Evolutionary conservation across 1,140 invertebrate genomes (phyloP), one percentile per base, ranked within the genome.

Genomic region (Matsumurasca onukii): DNA sequence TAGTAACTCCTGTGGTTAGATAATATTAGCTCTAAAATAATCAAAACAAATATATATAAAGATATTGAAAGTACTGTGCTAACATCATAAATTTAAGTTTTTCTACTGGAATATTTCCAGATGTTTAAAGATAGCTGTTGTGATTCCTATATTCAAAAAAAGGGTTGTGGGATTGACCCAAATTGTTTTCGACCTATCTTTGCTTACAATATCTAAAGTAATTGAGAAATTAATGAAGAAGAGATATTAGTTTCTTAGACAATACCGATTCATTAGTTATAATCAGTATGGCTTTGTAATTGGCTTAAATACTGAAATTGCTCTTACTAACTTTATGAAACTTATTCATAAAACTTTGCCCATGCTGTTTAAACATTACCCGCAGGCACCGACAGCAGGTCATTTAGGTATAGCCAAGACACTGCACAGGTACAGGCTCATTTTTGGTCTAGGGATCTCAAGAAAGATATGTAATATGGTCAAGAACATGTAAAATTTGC

Each of bases 61-160:
- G 5, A 39, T 39, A 9, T 5, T 17, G 17, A 39, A 39, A 20
- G 49, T 52, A 3, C 20, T 52, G 22, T 12, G 12, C 5, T 20
- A n/a, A 52, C 49, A 52, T 52, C 12, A n/a, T 52, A 12, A 52
- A 52, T 24, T 52, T 52, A 52, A 52, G 49, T 22, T 24, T 52
- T 52, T 13, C 12, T 15, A 52, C 12, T 5, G 49, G 49, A 5
- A 22, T 52, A 5, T 52, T 52, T 52, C 49, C 49, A 52, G 22
- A 5, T 52, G 20, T 15, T 20, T 52, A 52, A 52, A 52, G 22
- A 20, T 12, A 52, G 49, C 49, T 15, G 22, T 52, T 52, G 49
- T 52, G 5, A 52, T 52, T 12, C 49, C 49, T 15, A 52, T 52
- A 15, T 20, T 12, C 20, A 52, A 52, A 52, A 52, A 52, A 22